These are phyloP conservation scores for Tapera naevia DNA, from an alignment of 2,797 vertebrate genomes.

Conservation along the genomic window DNA sequence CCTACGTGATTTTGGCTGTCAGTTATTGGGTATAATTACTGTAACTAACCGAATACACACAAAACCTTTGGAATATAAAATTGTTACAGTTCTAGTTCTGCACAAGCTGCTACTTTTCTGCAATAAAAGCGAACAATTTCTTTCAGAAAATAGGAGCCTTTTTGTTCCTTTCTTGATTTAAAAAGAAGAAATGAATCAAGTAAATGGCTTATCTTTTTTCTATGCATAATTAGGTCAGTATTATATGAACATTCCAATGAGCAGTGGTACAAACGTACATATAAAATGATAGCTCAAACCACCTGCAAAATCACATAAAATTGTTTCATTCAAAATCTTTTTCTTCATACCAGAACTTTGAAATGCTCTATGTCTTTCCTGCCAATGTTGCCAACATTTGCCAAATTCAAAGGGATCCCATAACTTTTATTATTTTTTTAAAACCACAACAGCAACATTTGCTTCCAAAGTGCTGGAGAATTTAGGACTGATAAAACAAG, in stretches of 20 bases:
- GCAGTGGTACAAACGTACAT: constrained; percentile 84
- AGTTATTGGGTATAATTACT: constrained; percentile 99
- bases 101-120: constrained; percentile 92
- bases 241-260: constrained; percentile 88
- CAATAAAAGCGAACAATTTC: constrained; percentile 96
- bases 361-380: constrained; percentile 79
- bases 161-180: constrained; percentile 88
- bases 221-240: constrained; percentile 88
- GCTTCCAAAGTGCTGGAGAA: constrained; percentile 67
- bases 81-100: constrained; percentile 92
- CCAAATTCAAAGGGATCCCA: constrained; percentile 75
- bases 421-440: constrained; percentile 76
- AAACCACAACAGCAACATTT: constrained; percentile 50
- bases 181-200: constrained; percentile 88
- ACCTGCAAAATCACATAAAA: constrained; percentile 87
- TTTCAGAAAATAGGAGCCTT: constrained; percentile 92
- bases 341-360: constrained; percentile 81
- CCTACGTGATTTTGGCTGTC: constrained; percentile 99
- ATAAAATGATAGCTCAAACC: constrained; percentile 86
- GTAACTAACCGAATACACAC: constrained; percentile 99
- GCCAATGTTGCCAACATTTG: constrained; percentile 76
- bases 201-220: constrained; percentile 86
- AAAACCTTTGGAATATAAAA: constrained; percentile 94
- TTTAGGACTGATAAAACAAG: constrained; percentile 40
- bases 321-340: constrained; percentile 86